Base-by-base conservation (phyloP, 2,797 vertebrate genomes). In the Sitta carolinensis region DNA sequence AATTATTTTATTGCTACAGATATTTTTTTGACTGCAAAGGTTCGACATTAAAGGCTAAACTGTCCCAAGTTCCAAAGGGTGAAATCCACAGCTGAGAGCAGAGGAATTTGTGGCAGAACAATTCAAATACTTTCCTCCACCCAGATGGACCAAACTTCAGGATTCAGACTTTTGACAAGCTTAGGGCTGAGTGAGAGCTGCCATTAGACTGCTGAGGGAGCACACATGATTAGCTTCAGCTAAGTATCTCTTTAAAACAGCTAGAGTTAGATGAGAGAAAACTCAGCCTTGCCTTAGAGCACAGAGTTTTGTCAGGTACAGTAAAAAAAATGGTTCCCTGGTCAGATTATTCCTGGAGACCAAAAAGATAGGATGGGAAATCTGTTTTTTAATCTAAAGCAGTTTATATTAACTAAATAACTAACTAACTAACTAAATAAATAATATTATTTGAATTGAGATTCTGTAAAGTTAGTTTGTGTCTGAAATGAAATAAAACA, bases 401-500 rank as follows among this genome's bases (percentile, higher is more conserved):
- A 34, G 42, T 52, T 82, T 70, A 50, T 51, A 52, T 50, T 8
- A 74, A 23, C n/a, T 47, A 84, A 17, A 15, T 6, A 57, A 57
- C 34, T 34, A 55, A 16, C 23, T 16, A 16, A 55, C n/a, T 47
- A 25, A 48, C 26, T 50, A 80, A 29, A 51, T 66, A 78, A 21
- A n/a, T 16, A 27, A 82, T 63, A 76, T 29, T 3, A 16, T 76
- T 29, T 77, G 8, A 47, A 50, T 77, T 59, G 64, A 74, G 52
- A 83, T 61, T 74, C 74, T 74, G 50, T 70, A 19, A 87, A 77
- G 45, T 87, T 82, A 64, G 75, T 90, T 94, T 93, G 67, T 69
- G 72, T 77, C 75, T 77, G 42, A 94, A 95, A 94, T 18, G 8
- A 90, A 92, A 83, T 57, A 94, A 96, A 95, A 90, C 59, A 93